Conservation (phyloP, 1,140 invertebrate genomes). For the Lamellibrachia luymesi region DNA sequence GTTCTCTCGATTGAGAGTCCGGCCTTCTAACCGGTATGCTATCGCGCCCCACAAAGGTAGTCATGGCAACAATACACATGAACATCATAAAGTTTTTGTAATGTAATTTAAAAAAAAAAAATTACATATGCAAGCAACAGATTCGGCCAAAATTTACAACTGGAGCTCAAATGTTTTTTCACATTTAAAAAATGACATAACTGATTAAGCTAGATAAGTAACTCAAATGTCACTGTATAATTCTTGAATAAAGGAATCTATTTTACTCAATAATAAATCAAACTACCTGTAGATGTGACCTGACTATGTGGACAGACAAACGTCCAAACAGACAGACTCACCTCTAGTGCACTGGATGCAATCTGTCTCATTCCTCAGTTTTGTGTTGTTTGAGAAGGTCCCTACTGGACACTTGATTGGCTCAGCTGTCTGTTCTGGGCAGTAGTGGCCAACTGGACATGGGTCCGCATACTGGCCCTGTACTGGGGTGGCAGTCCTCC, state of each 20-base stretch:
- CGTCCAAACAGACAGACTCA: neutral
- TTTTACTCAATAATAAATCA: neutral
- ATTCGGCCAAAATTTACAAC: too few relatives aligned
- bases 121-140: too few relatives aligned
- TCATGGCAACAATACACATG: too few relatives aligned
- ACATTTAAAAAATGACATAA: too few relatives aligned
- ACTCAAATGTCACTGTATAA: neutral
- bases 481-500: conserved; percentile 42
- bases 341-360: conserved; percentile 46
- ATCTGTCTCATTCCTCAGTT: conserved; percentile 33
- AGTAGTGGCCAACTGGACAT: conserved; percentile 49
- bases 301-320: too few relatives aligned
- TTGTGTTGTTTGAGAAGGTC: conserved; percentile 48
- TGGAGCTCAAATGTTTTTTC: too few relatives aligned
- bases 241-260: neutral
- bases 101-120: neutral
- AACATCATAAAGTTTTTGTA: neutral
- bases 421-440: conserved; percentile 40
- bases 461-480: conserved; percentile 41
- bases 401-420: conserved; percentile 44
- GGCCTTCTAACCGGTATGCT: too few relatives aligned
- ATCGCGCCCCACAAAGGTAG: too few relatives aligned
- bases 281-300: too few relatives aligned
- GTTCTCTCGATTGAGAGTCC: too few relatives aligned
- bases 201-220: neutral